Evolutionary conservation across 2,797 vertebrate genomes (phyloP).

Genomic region (Toxotes lorentzi): DNA sequence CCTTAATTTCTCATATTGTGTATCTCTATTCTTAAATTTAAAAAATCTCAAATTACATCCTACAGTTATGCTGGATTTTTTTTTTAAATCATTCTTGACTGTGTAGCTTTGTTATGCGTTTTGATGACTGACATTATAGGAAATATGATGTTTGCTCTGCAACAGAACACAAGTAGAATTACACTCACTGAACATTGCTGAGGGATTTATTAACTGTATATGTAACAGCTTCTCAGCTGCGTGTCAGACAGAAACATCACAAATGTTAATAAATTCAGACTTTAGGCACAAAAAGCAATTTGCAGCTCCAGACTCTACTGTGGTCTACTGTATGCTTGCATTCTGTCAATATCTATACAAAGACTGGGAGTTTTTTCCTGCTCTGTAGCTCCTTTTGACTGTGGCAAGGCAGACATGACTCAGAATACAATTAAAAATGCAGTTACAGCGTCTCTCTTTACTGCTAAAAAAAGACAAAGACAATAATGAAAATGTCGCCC

Average conservation of each 20-base stretch:
- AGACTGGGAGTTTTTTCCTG: background rate
- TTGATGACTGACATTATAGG: background rate
- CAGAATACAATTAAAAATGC: background rate
- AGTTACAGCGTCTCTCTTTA: background rate
- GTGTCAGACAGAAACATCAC: background rate
- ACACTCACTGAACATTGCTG: background rate
- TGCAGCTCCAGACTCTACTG: background rate
- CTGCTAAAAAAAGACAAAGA: slow-evolving; percentile 20
- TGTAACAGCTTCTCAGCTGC: background rate
- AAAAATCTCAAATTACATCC: no score
- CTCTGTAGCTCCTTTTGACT: background rate
- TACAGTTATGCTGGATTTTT: no score
- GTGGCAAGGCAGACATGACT: background rate
- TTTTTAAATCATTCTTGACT: background rate
- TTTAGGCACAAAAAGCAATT: slow-evolving; percentile 2
- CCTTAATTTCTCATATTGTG: background rate
- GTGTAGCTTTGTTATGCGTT: background rate
- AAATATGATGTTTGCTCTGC: background rate
- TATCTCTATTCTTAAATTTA: background rate
- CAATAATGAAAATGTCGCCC: slow-evolving; percentile 23
- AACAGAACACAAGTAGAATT: background rate
- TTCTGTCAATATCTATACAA: background rate
- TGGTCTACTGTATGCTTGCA: background rate
- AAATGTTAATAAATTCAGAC: slow-evolving; percentile 3
- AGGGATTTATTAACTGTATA: background rate